Evolutionary conservation across 2,113 vertebrate species (phyloP), one percentile per base, ranked within the genome.

Genomic region (Vulpes ferrilata): DNA sequence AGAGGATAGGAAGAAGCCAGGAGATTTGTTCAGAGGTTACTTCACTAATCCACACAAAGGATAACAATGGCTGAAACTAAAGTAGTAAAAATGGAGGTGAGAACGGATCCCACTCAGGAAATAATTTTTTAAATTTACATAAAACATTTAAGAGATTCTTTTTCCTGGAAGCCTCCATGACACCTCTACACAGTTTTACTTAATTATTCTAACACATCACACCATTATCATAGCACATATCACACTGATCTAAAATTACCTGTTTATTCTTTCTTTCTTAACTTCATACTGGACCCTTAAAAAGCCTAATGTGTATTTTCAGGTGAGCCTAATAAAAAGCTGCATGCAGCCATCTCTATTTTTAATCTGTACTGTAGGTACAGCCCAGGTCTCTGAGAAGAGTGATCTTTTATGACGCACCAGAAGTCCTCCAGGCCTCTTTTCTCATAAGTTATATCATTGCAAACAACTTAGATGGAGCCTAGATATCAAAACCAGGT

Each of bases 291-390:
- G 38, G 20, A 92, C 10, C 60, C 30, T 43, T 73, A 73, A 53
- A 97, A 78, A 97, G 96, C 90, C 59, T 88, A 86, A 1, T 0
- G 2, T 12, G 22, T 73, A 60, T 97, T 97, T 96, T 88, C 11
- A 85, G 43, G 67, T 81, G 48, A 90, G 32, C 0, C 15, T 74
- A 95, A 94, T 0, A 9, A 48, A 90, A 96, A 87, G 92, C 84
- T 71, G 74, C 76, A 38, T 7, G 15, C 0, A 5, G 11, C 69
- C 65, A 57, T 17, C 27, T 22, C 83, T 95, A 80, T 94, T 98
- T 96, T 97, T 97, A 96, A 95, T 88, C 65, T 25, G 38, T 48
- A 95, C 73, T 7, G 0, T 87, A 98, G 93, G 94, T 96, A 57
- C 32, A 88, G 25, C 89, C 60, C 27, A 0, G 0, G 76, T 57